A percentile compares a stretch with the other conserved stretches of the same genome.
phyloP scores from a whole-genome alignment of 2,113 vertebrate genomes.

The Bungarus multicinctus region DNA sequence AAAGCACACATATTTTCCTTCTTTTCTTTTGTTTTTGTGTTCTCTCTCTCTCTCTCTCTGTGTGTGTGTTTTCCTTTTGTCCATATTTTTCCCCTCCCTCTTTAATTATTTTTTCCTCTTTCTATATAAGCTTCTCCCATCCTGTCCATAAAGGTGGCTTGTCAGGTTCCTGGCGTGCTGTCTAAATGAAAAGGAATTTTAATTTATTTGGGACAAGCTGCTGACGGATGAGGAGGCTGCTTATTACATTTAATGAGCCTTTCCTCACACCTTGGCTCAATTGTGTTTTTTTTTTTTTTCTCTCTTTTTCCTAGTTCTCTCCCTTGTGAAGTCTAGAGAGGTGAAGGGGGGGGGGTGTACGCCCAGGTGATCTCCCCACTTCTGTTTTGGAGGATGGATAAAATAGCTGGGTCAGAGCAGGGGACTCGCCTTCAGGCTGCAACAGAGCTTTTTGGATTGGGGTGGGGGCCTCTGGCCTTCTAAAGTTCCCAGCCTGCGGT shows the following conservation, averaged over 20 bases:
- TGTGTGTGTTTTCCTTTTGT: conserved; percentile 3
- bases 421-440: background rate
- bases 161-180: conserved; percentile 73
- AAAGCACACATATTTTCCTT: conserved; percentile 47
- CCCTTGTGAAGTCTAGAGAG: conserved; percentile 46
- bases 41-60: conserved; percentile 21
- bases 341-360: conserved; percentile 10
- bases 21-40: conserved; percentile 22
- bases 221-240: conserved; percentile 74
- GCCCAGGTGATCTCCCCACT: background rate
- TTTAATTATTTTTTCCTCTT: conserved; percentile 58
- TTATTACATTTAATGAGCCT: conserved; percentile 80
- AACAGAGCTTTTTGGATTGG: background rate
- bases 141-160: conserved; percentile 72
- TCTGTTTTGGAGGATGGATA: background rate
- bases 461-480: conserved; percentile 15
- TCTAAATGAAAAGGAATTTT: conserved; percentile 82
- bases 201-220: conserved; percentile 84
- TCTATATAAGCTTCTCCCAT: conserved; percentile 45
- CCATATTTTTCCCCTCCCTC: conserved; percentile 42
- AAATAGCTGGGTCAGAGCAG: background rate
- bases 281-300: conserved; percentile 40
- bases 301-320: conserved; percentile 61
- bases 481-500: background rate
- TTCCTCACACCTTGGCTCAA: conserved; percentile 63